Conservation (phyloP, 1,140 invertebrate genomes). For the Matsumurasca onukii region DNA sequence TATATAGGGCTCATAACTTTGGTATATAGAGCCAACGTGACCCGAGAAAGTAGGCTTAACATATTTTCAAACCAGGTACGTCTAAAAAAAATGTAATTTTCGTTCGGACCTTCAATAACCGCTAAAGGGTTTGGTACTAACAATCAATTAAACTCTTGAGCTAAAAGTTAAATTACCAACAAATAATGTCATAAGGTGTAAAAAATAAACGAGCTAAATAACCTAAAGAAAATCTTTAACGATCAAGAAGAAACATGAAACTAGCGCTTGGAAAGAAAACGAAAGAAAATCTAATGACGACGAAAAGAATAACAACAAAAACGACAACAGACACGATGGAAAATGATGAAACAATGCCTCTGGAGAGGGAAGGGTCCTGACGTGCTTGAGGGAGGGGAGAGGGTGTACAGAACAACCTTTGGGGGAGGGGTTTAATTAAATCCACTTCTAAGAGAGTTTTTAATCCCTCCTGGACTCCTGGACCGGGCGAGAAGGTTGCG, state of each 20-base stretch:
- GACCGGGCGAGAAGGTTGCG: too few relatives aligned
- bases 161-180: background rate
- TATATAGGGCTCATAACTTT: too few relatives aligned
- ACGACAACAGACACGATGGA: background rate
- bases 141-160: too few relatives aligned
- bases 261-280: background rate
- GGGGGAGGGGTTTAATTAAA: slow-evolving; percentile 6
- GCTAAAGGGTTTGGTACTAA: too few relatives aligned
- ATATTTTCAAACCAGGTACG: too few relatives aligned
- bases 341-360: slow-evolving; percentile 1
- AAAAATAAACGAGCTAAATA: background rate
- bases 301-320: background rate
- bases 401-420: background rate
- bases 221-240: background rate
- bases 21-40: too few relatives aligned
- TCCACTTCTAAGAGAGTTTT: slow-evolving; percentile 8
- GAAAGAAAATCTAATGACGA: background rate
- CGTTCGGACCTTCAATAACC: too few relatives aligned
- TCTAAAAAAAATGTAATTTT: too few relatives aligned
- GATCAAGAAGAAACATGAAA: background rate
- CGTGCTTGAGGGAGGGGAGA: background rate
- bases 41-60: too few relatives aligned
- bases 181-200: background rate
- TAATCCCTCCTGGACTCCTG: background rate
- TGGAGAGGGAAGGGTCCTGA: too few relatives aligned